Conservation (phyloP, 2,113 vertebrate species). For the Hippocampus abdominalis region DNA sequence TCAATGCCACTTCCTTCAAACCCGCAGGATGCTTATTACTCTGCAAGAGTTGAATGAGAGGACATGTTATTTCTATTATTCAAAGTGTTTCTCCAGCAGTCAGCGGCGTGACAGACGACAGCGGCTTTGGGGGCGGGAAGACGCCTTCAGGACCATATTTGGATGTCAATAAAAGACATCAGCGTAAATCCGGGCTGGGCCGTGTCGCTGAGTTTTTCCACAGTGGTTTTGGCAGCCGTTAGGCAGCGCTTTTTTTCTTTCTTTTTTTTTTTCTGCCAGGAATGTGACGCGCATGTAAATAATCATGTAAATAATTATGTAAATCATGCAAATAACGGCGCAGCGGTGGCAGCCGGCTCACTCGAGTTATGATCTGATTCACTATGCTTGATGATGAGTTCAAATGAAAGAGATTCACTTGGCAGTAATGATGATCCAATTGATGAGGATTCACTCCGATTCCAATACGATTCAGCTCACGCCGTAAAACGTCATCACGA, state of each 20-base stretch:
- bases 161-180: constrained; percentile 22
- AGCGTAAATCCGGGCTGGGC: constrained; percentile 18
- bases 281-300: not conserved
- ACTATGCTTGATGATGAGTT: not conserved
- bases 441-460: not conserved
- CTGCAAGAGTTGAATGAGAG: constrained; percentile 16
- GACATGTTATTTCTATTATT: not conserved
- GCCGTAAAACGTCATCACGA: not conserved
- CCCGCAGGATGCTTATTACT: not conserved
- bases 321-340: not conserved
- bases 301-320: not conserved
- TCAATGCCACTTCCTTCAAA: not conserved
- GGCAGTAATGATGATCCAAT: not conserved
- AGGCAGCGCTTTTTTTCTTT: constrained; percentile 18
- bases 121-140: not conserved
- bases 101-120: not conserved
- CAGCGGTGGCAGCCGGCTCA: not conserved
- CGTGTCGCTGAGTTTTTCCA: constrained; percentile 22
- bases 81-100: not conserved
- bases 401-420: not conserved
- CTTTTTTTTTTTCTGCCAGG: not conserved
- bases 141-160: constrained; percentile 35
- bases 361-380: not conserved
- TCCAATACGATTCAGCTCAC: not conserved
- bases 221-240: constrained; percentile 31